Conservation (phyloP, 37 sponge, comb jelly and placozoan species). For the Aphrocallistes beatrix region DNA sequence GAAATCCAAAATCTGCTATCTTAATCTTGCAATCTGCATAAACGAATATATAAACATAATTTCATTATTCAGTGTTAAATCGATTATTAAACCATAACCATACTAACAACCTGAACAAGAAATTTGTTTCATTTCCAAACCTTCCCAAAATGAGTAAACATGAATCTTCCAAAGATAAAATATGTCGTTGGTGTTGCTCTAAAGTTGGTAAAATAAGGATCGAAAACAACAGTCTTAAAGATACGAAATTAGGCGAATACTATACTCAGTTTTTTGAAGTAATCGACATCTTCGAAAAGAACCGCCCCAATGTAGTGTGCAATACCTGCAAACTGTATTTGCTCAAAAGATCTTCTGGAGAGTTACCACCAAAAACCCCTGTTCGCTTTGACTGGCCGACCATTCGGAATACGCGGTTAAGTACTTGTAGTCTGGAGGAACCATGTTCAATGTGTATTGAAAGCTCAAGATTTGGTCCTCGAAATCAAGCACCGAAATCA, state of each 20-base stretch:
- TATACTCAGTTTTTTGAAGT: not conserved
- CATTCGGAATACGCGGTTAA: not conserved
- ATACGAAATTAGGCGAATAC: not conserved
- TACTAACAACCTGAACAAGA: too few relatives aligned
- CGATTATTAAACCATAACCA: too few relatives aligned
- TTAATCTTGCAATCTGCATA: too few relatives aligned
- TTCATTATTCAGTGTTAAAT: too few relatives aligned
- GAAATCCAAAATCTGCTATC: too few relatives aligned
- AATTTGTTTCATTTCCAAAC: too few relatives aligned
- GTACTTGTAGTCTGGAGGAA: not conserved
- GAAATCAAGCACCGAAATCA: not conserved
- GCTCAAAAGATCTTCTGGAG: not conserved
- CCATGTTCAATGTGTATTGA: not conserved
- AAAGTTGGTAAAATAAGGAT: not conserved
- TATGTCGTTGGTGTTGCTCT: not conserved
- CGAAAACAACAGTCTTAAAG: not conserved
- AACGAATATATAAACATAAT: too few relatives aligned
- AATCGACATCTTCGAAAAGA: not conserved
- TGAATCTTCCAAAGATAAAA: not conserved
- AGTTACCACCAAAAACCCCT: not conserved
- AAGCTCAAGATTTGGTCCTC: constrained; percentile 8
- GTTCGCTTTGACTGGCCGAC: not conserved
- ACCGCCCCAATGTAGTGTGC: not conserved
- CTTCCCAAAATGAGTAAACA: too few relatives aligned
- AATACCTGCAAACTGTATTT: not conserved